Evolutionary conservation across 2,113 vertebrate genomes (phyloP).

Genomic region (Uria lomvia): DNA sequence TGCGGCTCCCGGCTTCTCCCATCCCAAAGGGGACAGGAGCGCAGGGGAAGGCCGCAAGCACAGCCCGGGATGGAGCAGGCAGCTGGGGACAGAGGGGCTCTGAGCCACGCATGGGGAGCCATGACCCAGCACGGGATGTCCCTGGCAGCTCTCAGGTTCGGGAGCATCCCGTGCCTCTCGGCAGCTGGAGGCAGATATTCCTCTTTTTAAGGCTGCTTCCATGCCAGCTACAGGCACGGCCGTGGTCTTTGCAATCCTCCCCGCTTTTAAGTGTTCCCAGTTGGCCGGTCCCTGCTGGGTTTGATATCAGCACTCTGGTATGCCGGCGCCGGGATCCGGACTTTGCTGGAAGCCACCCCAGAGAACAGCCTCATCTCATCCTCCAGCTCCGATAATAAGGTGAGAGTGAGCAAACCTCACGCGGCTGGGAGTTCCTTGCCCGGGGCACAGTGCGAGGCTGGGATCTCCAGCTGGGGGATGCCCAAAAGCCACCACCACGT

Average conservation of each 20-base stretch:
- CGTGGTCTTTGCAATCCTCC: not conserved
- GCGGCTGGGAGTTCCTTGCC: not conserved
- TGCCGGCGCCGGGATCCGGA: not conserved
- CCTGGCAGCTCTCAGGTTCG: not conserved
- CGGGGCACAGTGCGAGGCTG: rapidly evolving
- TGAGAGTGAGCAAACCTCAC: not conserved
- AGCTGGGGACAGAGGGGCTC: not conserved
- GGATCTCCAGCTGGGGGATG: not conserved
- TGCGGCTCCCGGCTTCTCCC: not conserved
- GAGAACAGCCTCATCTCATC: not conserved
- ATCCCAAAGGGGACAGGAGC: rapidly evolving
- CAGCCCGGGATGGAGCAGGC: not conserved
- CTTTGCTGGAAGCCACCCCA: not conserved
- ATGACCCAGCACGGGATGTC: not conserved
- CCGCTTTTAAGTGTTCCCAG: not conserved
- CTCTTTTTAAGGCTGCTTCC: not conserved
- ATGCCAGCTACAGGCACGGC: not conserved
- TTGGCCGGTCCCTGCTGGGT: not conserved
- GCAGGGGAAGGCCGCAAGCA: not conserved
- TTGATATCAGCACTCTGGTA: not conserved
- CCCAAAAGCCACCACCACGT: rapidly evolving
- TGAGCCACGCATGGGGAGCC: not conserved
- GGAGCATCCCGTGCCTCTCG: not conserved
- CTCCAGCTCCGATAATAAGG: not conserved
- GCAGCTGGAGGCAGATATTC: not conserved